phyloP scores from a whole-genome alignment of 2,113 vertebrate genomes.

The Spea bombifrons region DNA sequence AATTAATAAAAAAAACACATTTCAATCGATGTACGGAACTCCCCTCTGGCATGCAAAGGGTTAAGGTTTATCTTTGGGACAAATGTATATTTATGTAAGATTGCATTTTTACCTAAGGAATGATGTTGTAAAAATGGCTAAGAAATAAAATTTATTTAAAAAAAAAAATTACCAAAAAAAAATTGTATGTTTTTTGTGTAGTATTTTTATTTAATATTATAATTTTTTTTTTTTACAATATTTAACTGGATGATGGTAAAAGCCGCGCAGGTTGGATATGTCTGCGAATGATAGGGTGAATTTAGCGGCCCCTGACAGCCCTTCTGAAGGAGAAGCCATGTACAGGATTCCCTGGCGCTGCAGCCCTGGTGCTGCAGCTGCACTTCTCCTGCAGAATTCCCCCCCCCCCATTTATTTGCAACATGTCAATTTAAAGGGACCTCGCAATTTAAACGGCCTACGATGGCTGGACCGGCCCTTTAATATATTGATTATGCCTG shows the following conservation, averaged over 20 bases:
- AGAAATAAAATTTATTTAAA: conserved; percentile 75
- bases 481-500: too few species aligned
- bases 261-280: too few species aligned
- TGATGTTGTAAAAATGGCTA: conserved; percentile 98
- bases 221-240: not conserved
- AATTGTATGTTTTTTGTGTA: not conserved
- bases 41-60: not conserved
- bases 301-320: too few species aligned
- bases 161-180: not conserved
- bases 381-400: not conserved
- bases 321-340: too few species aligned
- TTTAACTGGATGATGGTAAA: too few species aligned
- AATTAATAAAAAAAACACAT: not conserved
- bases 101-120: conserved; percentile 99
- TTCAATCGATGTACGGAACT: not conserved
- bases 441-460: too few species aligned
- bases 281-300: too few species aligned
- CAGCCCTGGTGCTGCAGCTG: not conserved
- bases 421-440: too few species aligned
- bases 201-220: not conserved
- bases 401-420: not conserved
- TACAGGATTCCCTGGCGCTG: too few species aligned
- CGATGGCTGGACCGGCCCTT: too few species aligned
- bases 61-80: conserved; percentile 72
- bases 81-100: conserved; percentile 99